Conservation (phyloP, 2,888 invertebrate genomes). For the Galerucella pusilla region DNA sequence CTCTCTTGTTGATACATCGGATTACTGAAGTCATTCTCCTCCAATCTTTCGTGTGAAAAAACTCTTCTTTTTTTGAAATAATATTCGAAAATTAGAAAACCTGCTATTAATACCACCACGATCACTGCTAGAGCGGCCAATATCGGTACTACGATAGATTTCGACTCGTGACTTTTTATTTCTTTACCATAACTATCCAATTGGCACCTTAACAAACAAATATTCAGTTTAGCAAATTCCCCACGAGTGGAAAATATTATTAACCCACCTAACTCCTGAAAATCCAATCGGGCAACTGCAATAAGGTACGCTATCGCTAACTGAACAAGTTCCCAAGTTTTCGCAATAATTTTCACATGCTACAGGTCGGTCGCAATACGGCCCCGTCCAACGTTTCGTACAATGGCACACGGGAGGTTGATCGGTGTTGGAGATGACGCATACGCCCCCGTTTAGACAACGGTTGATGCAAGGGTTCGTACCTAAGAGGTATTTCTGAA, state of each 20-base stretch:
- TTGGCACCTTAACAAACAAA: constrained; percentile 20
- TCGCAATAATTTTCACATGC: constrained; percentile 67
- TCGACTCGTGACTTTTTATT: constrained; percentile 31
- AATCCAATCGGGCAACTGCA: constrained; percentile 66
- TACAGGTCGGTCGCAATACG: constrained; percentile 67
- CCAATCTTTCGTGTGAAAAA: constrained; percentile 82
- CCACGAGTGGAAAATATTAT: background rate
- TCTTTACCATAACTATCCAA: constrained; percentile 12
- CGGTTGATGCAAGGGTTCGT: constrained; percentile 70
- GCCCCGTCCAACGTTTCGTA: constrained; percentile 70
- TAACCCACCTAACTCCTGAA: constrained; percentile 57
- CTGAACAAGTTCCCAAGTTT: constrained; percentile 68
- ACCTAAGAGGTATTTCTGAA: constrained; percentile 68
- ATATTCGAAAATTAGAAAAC: constrained; percentile 56
- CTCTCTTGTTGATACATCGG: constrained; percentile 84
- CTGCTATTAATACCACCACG: constrained; percentile 52
- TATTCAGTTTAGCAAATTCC: background rate
- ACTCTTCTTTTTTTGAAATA: constrained; percentile 62
- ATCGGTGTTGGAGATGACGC: constrained; percentile 68
- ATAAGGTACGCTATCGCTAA: constrained; percentile 57
- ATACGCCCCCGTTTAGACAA: constrained; percentile 72
- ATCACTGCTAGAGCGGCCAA: constrained; percentile 53
- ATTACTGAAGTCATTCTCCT: constrained; percentile 86
- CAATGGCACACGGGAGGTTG: constrained; percentile 69
- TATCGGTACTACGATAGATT: constrained; percentile 52